A percentile compares a stretch with the other conserved stretches of the same genome.
These are phyloP conservation scores for Hyperoodon ampullatus DNA, from an alignment of 2,113 vertebrate species.

Conservation along the genomic window DNA sequence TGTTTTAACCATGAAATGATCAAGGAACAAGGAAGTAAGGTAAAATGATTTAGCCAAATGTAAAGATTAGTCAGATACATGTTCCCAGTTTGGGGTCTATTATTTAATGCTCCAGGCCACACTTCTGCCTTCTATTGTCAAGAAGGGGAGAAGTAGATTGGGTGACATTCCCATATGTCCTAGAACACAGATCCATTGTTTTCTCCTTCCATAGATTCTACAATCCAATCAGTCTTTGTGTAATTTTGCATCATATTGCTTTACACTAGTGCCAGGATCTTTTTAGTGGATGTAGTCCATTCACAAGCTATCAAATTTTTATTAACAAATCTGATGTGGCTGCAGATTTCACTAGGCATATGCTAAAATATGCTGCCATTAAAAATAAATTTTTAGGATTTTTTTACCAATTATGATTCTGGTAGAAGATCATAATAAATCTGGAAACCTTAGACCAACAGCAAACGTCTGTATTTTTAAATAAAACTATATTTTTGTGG, in stretches of 20 bases:
- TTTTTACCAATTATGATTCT: not conserved
- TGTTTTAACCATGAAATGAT: not conserved
- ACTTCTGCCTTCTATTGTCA: slow-evolving; percentile 5
- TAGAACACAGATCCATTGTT: not conserved
- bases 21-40: not conserved
- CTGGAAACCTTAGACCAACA: not conserved
- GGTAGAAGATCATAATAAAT: not conserved
- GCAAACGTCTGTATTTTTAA: not conserved
- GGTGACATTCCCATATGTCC: not conserved
- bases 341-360: not conserved
- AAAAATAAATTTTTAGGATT: not conserved
- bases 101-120: not conserved
- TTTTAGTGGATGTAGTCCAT: not conserved
- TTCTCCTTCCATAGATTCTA: not conserved
- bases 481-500: not conserved
- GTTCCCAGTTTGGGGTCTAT: not conserved
- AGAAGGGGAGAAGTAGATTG: not conserved
- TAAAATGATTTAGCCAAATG: not conserved
- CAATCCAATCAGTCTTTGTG: not conserved
- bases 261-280: not conserved
- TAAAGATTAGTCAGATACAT: not conserved
- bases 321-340: not conserved
- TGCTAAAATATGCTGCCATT: not conserved
- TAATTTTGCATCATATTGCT: not conserved
- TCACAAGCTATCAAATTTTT: not conserved